Evolutionary conservation across 1,140 invertebrate species (phyloP).

Genomic region (Sitodiplosis mosellana): DNA sequence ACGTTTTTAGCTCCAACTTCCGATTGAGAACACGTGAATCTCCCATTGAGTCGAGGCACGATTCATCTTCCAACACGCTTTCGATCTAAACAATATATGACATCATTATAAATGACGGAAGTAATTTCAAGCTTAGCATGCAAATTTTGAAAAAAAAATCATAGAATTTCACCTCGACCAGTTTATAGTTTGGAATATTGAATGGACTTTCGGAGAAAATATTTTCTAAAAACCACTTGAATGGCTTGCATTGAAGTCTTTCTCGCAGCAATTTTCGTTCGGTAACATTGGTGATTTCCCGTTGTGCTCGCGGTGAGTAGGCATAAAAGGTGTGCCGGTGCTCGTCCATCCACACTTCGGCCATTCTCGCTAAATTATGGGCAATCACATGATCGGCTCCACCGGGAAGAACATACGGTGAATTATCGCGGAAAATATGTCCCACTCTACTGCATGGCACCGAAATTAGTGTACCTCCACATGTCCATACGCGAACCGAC

Average conservation of each 20-base stretch:
- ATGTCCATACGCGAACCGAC: conserved; percentile 98
- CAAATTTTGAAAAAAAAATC: no score
- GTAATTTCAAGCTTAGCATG: no score
- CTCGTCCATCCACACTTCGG: conserved; percentile 97
- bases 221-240: conserved; percentile 95
- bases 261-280: conserved; percentile 55
- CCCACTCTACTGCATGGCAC: conserved; percentile 91
- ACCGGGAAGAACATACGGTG: conserved; percentile 97
- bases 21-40: no score
- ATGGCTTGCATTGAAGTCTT: conserved; percentile 82
- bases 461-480: conserved; percentile 88
- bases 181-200: conserved; percentile 87
- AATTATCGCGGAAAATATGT: conserved; percentile 97
- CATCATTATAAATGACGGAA: conserved; percentile 80
- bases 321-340: conserved; percentile 97
- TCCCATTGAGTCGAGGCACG: conserved; percentile 64
- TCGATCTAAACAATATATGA: conserved; percentile 45
- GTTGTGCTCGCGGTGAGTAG: conserved; percentile 83
- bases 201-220: conserved; percentile 95
- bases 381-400: conserved; percentile 79
- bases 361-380: conserved; percentile 88
- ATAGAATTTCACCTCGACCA: conserved; percentile 75
- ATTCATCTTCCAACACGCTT: conserved; percentile 65
- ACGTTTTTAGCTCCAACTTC: conserved; percentile 57
- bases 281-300: conserved; percentile 50